A percentile compares a stretch with the other conserved stretches of the same genome.
phyloP scores from a whole-genome alignment of 2,113 vertebrate species.

The Antechinus stuartii region DNA sequence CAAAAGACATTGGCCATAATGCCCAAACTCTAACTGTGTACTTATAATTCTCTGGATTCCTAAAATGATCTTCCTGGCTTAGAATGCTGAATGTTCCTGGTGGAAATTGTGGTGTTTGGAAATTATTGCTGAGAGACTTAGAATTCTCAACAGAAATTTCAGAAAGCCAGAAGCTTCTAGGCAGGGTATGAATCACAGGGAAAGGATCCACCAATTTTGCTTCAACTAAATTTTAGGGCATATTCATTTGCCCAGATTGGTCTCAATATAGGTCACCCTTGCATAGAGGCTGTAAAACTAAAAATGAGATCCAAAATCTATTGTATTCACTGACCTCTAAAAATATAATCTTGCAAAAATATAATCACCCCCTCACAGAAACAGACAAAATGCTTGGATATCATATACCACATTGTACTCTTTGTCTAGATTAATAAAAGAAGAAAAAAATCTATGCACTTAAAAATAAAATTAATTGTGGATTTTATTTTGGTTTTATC shows the following conservation, averaged over 20 bases:
- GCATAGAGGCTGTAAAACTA: neutral
- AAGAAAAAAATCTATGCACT: neutral
- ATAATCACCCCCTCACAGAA: neutral
- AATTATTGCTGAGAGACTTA: neutral
- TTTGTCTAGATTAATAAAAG: neutral
- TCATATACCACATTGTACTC: neutral
- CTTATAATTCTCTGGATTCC: neutral
- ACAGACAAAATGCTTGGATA: neutral
- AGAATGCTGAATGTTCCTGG: neutral
- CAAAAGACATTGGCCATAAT: neutral
- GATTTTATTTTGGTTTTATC: neutral
- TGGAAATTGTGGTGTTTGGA: conserved; percentile 1
- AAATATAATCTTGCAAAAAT: neutral
- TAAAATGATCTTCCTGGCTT: neutral
- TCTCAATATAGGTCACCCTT: neutral
- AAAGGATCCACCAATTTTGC: neutral
- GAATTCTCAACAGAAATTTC: neutral
- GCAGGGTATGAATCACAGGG: neutral
- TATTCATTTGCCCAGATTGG: neutral
- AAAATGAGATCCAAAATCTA: neutral
- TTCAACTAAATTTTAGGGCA: neutral
- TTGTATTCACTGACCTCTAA: neutral
- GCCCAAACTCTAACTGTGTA: neutral
- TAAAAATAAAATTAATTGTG: neutral
- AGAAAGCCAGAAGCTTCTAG: neutral